Evolutionary conservation across 1,140 invertebrate species (phyloP).

Genomic region (Vanessa tameamea): DNA sequence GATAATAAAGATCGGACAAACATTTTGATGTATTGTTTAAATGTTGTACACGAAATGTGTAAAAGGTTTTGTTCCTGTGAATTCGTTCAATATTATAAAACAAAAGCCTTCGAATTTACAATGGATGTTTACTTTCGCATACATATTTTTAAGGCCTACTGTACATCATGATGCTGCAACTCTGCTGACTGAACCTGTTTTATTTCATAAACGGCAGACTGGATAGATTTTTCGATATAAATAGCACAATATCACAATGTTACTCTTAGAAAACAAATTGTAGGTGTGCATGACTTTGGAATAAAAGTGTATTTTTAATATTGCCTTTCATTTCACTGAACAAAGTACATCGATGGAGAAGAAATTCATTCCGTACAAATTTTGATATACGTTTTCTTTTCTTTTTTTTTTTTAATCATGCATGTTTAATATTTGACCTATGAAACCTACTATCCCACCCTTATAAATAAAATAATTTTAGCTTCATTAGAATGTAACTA

Average conservation of each 20-base stretch:
- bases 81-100: neutral
- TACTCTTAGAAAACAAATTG: conserved; percentile 71
- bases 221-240: conserved; percentile 57
- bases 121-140: neutral
- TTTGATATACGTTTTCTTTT: no score
- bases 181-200: conserved; percentile 20
- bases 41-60: no score
- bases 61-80: no score
- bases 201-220: conserved; percentile 43
- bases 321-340: conserved; percentile 49
- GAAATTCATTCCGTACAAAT: no score
- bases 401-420: no score
- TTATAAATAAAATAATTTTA: no score
- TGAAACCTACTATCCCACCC: no score
- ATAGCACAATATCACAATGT: conserved; percentile 73
- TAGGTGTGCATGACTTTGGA: conserved; percentile 77
- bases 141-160: neutral
- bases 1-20: no score
- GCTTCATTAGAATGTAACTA: no score
- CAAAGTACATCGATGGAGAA: neutral
- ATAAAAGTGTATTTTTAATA: conserved; percentile 75
- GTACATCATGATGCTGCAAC: neutral
- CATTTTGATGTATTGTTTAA: no score
- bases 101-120: neutral
- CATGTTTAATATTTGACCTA: no score